These are phyloP conservation scores for Eospalax fontanierii DNA, from an alignment of 2,797 vertebrate genomes.

Conservation along the genomic window DNA sequence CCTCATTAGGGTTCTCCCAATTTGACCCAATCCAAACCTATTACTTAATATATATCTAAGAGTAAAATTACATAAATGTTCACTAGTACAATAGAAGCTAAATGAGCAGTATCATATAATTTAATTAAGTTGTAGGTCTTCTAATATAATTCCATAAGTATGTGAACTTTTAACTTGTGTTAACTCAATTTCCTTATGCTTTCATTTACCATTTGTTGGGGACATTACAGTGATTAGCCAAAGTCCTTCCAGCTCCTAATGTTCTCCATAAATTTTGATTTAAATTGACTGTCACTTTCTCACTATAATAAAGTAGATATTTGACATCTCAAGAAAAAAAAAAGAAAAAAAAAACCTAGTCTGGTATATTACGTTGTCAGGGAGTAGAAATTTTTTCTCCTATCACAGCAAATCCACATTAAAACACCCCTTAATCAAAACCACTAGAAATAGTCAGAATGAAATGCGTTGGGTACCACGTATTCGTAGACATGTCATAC, in stretches of 20 bases:
- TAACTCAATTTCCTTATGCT: slow-evolving; percentile 93
- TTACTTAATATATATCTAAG: slow-evolving; percentile 80
- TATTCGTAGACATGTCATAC: slow-evolving; percentile 44
- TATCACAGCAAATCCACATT: slow-evolving; percentile 78
- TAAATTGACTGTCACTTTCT: slow-evolving; percentile 93
- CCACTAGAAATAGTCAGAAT: slow-evolving; percentile 56
- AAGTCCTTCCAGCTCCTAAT: slow-evolving; percentile 92
- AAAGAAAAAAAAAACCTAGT: slow-evolving; percentile 82
- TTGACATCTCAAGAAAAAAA: slow-evolving; percentile 88
- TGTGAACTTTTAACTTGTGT: slow-evolving; percentile 93
- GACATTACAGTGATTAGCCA: slow-evolving; percentile 92
- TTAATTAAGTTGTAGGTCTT: slow-evolving; percentile 91
- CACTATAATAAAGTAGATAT: slow-evolving; percentile 90
- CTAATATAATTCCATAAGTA: slow-evolving; percentile 91
- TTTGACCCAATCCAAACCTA: slow-evolving; percentile 82
- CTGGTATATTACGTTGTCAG: slow-evolving; percentile 84
- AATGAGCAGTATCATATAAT: slow-evolving; percentile 90
- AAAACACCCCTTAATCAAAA: slow-evolving; percentile 70
- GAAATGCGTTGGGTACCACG: not conserved
- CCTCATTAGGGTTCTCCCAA: slow-evolving; percentile 78
- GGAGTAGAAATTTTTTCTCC: slow-evolving; percentile 65
- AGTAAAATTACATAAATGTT: slow-evolving; percentile 86
- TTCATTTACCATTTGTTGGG: slow-evolving; percentile 93
- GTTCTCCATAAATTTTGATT: slow-evolving; percentile 92
- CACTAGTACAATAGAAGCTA: slow-evolving; percentile 86